These are phyloP conservation scores for Rhineura floridana DNA, from an alignment of 2,113 vertebrate species.

Conservation along the genomic window DNA sequence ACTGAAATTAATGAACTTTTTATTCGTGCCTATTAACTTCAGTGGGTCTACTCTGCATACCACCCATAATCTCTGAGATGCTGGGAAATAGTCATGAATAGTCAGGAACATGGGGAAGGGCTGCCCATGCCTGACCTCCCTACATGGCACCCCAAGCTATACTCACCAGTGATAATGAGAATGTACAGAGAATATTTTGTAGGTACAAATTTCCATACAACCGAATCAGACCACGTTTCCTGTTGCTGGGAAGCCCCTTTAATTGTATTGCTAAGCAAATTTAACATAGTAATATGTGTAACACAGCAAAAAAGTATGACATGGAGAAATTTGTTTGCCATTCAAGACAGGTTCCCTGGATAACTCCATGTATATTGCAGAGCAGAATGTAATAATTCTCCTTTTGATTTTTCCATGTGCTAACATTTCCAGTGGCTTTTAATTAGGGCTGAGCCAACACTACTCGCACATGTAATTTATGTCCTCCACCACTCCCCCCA, in stretches of 20 bases:
- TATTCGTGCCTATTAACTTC: too few relatives aligned
- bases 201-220: too few relatives aligned
- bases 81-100: not conserved
- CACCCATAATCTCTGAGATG: not conserved
- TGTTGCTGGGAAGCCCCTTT: not conserved
- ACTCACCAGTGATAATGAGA: too few relatives aligned
- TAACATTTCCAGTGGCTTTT: conserved; percentile 57
- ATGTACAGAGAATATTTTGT: not conserved
- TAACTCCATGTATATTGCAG: conserved; percentile 27
- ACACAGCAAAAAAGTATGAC: not conserved
- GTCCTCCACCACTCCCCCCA: not conserved
- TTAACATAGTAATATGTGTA: not conserved
- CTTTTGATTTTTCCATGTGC: conserved; percentile 26
- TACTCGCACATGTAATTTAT: not conserved
- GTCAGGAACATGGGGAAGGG: not conserved
- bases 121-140: too few relatives aligned
- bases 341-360: conserved; percentile 2
- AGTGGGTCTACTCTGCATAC: too few relatives aligned
- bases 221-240: not conserved
- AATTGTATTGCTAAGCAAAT: not conserved
- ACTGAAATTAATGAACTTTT: too few relatives aligned
- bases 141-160: not conserved
- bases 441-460: conserved; percentile 48
- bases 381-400: conserved; percentile 35
- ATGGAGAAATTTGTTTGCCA: not conserved